Percentiles rank a stretch among this genome's conserved stretches.
phyloP scores from a whole-genome alignment of 2,888 invertebrate species.

The Dasypogon diadema region DNA sequence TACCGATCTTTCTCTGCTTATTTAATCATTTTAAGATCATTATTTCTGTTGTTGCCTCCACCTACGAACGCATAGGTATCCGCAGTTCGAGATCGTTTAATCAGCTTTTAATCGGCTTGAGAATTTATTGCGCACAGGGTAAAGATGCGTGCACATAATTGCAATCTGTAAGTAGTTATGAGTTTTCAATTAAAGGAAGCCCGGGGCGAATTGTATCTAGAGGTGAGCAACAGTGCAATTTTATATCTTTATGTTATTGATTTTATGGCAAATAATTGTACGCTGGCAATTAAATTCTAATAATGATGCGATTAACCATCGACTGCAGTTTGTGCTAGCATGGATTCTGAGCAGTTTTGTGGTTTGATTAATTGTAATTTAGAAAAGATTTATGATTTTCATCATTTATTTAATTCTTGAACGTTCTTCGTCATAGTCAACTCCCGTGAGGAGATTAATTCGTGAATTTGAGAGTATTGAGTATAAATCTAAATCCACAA shows the following conservation, averaged over 20 bases:
- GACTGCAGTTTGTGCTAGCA: too few relatives aligned
- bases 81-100: conserved; percentile 22
- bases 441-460: too few relatives aligned
- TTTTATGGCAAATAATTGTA: conserved; percentile 32
- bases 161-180: conserved; percentile 47
- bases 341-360: neutral
- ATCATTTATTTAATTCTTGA: too few relatives aligned
- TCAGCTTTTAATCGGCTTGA: conserved; percentile 42
- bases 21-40: conserved; percentile 27
- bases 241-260: conserved; percentile 11
- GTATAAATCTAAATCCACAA: too few relatives aligned
- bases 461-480: too few relatives aligned
- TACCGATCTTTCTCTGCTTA: neutral
- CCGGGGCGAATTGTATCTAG: conserved; percentile 5
- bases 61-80: conserved; percentile 13
- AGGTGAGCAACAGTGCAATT: neutral
- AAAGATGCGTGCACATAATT: conserved; percentile 42
- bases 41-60: conserved; percentile 17
- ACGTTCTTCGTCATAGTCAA: too few relatives aligned
- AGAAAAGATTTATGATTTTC: neutral
- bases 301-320: conserved; percentile 1
- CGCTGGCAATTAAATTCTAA: conserved; percentile 29
- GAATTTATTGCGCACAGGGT: conserved; percentile 26
- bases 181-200: conserved; percentile 42
- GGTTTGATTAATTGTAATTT: neutral